Evolutionary conservation across 2,113 vertebrate genomes (phyloP).

Genomic region (Cephalopholis sonnerati): DNA sequence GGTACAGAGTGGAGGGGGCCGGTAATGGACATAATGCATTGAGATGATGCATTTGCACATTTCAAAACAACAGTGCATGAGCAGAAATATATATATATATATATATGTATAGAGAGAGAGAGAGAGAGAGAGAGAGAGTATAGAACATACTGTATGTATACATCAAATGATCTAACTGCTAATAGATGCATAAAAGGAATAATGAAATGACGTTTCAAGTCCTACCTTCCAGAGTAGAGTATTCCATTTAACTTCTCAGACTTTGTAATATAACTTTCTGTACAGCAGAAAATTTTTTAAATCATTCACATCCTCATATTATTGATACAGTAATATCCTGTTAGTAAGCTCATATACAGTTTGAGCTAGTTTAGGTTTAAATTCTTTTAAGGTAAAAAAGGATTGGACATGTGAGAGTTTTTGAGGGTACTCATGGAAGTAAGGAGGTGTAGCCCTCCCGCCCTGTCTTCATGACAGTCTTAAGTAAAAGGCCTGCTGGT

Average conservation of each 20-base stretch:
- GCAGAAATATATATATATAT: too few relatives aligned
- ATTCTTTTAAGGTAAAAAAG: not conserved
- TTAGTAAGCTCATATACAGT: not conserved
- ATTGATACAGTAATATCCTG: not conserved
- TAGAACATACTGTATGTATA: not conserved
- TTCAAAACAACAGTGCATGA: too few relatives aligned
- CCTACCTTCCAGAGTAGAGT: not conserved
- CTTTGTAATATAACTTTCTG: not conserved
- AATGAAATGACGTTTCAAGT: not conserved
- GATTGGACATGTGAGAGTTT: not conserved
- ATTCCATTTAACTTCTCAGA: not conserved
- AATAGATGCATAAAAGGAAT: not conserved
- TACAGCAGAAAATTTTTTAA: not conserved
- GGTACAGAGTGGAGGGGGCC: not conserved
- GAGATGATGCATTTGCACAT: slow-evolving; percentile 18
- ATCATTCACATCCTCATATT: not conserved
- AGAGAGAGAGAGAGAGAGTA: too few relatives aligned
- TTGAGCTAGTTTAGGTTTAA: too few relatives aligned
- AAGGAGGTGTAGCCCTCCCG: not conserved
- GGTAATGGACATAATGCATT: slow-evolving; percentile 1
- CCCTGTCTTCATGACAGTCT: not conserved
- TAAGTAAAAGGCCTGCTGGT: not conserved
- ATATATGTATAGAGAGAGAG: too few relatives aligned
- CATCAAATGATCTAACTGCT: not conserved
- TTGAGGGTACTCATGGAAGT: not conserved